Evolutionary conservation across 2,113 vertebrate species (phyloP).

Genomic region (Todiramphus chloris): DNA sequence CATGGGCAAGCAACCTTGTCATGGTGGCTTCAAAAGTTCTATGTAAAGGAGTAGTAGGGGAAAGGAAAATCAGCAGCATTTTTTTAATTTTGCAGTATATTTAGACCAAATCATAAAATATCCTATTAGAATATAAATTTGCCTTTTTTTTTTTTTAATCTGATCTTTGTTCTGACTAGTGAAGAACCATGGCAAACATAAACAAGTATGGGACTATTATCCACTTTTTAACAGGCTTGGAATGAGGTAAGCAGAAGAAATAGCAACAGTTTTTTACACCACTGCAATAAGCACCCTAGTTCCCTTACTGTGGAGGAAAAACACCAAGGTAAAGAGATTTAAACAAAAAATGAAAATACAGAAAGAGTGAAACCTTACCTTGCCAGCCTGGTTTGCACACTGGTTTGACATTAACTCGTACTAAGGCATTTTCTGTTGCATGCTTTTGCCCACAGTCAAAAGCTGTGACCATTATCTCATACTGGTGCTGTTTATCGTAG

Average conservation of each 20-base stretch:
- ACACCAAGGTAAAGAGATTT: background rate
- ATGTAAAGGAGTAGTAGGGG: background rate
- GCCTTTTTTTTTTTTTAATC: background rate
- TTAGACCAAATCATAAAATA: background rate
- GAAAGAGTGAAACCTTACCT: slow-evolving; percentile 77
- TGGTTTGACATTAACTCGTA: slow-evolving; percentile 91
- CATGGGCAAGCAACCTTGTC: background rate
- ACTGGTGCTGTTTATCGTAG: slow-evolving; percentile 89
- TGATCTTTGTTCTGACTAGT: background rate
- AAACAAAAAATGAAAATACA: background rate
- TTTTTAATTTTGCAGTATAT: background rate
- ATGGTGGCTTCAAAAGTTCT: background rate
- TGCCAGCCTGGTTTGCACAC: slow-evolving; percentile 98
- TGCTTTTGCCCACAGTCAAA: slow-evolving; percentile 96
- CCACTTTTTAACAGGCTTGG: background rate
- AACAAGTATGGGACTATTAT: background rate
- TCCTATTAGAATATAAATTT: background rate
- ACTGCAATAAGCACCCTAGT: background rate
- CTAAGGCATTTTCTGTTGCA: slow-evolving; percentile 83
- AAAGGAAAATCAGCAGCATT: background rate
- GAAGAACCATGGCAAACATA: background rate
- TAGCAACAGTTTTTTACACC: background rate
- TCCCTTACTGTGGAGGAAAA: background rate
- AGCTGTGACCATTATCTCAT: slow-evolving; percentile 92
- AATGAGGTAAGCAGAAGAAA: background rate